Evolutionary conservation across 2,797 vertebrate species (phyloP).

Genomic region (Semotilus atromaculatus): DNA sequence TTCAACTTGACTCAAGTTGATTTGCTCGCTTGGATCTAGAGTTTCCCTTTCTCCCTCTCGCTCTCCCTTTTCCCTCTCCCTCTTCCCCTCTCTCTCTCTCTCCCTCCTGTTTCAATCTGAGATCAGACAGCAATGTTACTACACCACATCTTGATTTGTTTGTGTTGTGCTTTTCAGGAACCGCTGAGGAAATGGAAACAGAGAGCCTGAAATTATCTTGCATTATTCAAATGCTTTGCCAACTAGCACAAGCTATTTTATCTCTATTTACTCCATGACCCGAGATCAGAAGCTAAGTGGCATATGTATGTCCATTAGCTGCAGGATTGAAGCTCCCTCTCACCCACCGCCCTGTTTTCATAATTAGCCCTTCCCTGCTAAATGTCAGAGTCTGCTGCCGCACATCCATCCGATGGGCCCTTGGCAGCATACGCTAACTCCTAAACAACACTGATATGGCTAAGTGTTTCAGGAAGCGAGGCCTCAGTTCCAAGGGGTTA

Average conservation of each 20-base stretch:
- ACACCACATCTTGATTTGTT: constrained; percentile 61
- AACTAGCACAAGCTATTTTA: constrained; percentile 56
- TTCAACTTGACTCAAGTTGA: constrained; percentile 61
- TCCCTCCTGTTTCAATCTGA: constrained; percentile 49
- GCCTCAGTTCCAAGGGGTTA: constrained; percentile 60
- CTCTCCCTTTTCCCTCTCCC: constrained; percentile 45
- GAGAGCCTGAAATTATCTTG: constrained; percentile 62
- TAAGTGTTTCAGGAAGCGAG: constrained; percentile 59
- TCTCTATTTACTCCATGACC: constrained; percentile 58
- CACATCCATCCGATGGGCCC: constrained; percentile 57
- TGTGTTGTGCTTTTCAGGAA: constrained; percentile 56
- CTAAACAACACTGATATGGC: constrained; percentile 61
- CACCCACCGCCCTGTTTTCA: constrained; percentile 53
- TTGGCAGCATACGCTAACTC: constrained; percentile 65
- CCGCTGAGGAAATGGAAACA: constrained; percentile 57
- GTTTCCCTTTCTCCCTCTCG: constrained; percentile 55
- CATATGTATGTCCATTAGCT: constrained; percentile 66
- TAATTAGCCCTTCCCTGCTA: constrained; percentile 65
- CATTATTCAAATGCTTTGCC: constrained; percentile 63
- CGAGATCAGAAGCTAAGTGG: constrained; percentile 59
- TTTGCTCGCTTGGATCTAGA: constrained; percentile 58
- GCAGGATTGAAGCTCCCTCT: constrained; percentile 56
- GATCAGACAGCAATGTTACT: constrained; percentile 61
- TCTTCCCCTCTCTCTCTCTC: constrained; percentile 7
- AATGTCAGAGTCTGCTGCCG: constrained; percentile 61